Percentiles rank a stretch among this genome's conserved stretches.
phyloP scores from a whole-genome alignment of 1,140 invertebrate genomes.

The Venturia canescens region DNA sequence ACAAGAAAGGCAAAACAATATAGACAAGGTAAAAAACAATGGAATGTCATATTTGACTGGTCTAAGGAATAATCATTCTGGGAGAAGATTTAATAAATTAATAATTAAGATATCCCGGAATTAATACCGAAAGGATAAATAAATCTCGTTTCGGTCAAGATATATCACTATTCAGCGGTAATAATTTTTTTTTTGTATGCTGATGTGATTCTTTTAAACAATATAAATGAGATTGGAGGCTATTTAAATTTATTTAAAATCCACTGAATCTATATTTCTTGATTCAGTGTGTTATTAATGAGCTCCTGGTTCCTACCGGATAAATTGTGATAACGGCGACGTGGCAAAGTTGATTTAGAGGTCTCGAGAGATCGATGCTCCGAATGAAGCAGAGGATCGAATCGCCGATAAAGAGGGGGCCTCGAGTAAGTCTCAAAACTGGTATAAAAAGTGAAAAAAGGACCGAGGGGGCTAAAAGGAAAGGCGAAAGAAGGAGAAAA shows the following conservation, averaged over 20 bases:
- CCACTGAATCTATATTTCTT: background rate
- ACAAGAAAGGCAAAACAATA: no score
- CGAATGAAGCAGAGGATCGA: constrained; percentile 4
- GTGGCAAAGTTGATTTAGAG: constrained; percentile 29
- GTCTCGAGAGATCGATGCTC: constrained; percentile 28
- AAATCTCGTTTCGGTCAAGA: background rate
- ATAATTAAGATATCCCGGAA: no score
- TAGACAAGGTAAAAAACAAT: no score
- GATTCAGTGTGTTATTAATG: constrained; percentile 8
- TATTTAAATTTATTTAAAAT: background rate
- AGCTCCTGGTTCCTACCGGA: constrained; percentile 21
- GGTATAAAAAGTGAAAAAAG: constrained; percentile 7
- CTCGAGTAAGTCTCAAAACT: constrained; percentile 2
- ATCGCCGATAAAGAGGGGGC: background rate
- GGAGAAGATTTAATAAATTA: no score
- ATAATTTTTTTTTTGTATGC: background rate
- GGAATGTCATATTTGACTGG: no score
- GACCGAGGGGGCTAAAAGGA: background rate
- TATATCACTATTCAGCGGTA: no score
- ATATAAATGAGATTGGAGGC: background rate
- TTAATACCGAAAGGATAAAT: no score
- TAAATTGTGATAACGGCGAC: constrained; percentile 20
- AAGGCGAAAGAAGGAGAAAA: constrained; percentile 35
- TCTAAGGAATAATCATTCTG: no score
- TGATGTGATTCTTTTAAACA: background rate